Evolutionary conservation across 2,888 invertebrate species (phyloP).

Genomic region (Nemurella pictetii): DNA sequence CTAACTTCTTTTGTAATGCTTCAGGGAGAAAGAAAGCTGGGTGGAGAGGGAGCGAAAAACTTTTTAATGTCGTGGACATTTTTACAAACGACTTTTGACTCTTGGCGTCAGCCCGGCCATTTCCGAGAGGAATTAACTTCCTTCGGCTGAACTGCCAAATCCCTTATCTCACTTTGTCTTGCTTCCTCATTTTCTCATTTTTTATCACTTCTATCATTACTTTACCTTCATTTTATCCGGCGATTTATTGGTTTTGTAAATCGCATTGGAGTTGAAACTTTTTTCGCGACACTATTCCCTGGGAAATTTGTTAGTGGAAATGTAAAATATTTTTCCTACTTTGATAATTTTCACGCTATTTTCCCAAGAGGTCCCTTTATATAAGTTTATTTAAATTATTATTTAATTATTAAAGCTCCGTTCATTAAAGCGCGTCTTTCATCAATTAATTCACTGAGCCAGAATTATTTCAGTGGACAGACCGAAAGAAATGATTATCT

Average conservation of each 20-base stretch:
- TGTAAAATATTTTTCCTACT: not conserved
- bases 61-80: conserved; percentile 35
- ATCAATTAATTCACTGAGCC: not conserved
- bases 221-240: not conserved
- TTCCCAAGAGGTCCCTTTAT: not conserved
- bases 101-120: conserved; percentile 14
- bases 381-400: not conserved
- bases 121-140: conserved; percentile 28
- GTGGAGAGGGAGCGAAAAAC: conserved; percentile 9
- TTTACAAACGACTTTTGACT: conserved; percentile 38
- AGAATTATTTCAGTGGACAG: not conserved
- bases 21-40: conserved; percentile 8
- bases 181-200: not conserved
- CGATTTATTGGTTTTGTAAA: not conserved
- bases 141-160: not conserved
- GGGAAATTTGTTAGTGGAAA: not conserved
- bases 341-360: not conserved
- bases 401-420: not conserved
- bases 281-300: not conserved
- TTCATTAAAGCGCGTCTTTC: not conserved
- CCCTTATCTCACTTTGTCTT: conserved; percentile 1
- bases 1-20: conserved; percentile 21
- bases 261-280: not conserved
- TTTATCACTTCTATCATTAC: not conserved
- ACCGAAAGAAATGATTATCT: not conserved